A percentile compares a stretch with the other conserved stretches of the same genome.
These are phyloP conservation scores for Apis florea DNA, from an alignment of 1,140 invertebrate species.

Conservation along the genomic window DNA sequence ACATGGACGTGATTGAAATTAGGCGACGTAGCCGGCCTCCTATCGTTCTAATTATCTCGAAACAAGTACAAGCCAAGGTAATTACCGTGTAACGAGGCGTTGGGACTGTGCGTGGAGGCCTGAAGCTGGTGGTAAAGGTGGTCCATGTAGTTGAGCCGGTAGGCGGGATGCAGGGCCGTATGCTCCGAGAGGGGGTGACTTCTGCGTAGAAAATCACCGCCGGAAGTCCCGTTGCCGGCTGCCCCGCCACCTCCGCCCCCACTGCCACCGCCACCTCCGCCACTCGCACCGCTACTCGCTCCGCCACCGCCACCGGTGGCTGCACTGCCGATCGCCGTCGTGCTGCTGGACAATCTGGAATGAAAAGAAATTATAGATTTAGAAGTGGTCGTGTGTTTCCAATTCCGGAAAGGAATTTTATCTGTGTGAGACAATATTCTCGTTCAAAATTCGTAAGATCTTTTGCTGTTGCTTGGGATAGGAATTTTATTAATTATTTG, in stretches of 20 bases:
- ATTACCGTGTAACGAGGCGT: conserved; percentile 81
- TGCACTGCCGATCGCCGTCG: conserved; percentile 76
- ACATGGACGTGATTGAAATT: conserved; percentile 28
- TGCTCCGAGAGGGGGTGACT: conserved; percentile 79
- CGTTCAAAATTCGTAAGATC: too few relatives aligned
- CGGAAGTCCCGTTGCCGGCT: conserved; percentile 74
- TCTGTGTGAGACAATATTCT: too few relatives aligned
- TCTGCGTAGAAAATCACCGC: conserved; percentile 77
- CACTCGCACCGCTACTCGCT: conserved; percentile 63
- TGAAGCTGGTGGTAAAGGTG: conserved; percentile 79
- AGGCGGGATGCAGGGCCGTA: conserved; percentile 78
- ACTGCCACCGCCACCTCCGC: conserved; percentile 66
- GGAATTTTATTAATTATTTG: too few relatives aligned
- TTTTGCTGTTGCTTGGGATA: too few relatives aligned
- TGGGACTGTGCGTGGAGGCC: conserved; percentile 82
- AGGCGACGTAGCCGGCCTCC: neutral
- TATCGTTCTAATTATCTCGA: conserved; percentile 45
- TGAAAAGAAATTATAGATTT: conserved; percentile 5
- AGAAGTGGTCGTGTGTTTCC: too few relatives aligned
- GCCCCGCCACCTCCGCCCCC: conserved; percentile 69
- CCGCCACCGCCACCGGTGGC: conserved; percentile 71
- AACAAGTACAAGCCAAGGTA: conserved; percentile 41
- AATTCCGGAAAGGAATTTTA: too few relatives aligned
- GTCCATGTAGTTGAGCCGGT: conserved; percentile 81
- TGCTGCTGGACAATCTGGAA: conserved; percentile 76